Evolutionary conservation across 1,140 invertebrate genomes (phyloP), one percentile per base, ranked within the genome.

Genomic region (Hylaeus anthracinus): DNA sequence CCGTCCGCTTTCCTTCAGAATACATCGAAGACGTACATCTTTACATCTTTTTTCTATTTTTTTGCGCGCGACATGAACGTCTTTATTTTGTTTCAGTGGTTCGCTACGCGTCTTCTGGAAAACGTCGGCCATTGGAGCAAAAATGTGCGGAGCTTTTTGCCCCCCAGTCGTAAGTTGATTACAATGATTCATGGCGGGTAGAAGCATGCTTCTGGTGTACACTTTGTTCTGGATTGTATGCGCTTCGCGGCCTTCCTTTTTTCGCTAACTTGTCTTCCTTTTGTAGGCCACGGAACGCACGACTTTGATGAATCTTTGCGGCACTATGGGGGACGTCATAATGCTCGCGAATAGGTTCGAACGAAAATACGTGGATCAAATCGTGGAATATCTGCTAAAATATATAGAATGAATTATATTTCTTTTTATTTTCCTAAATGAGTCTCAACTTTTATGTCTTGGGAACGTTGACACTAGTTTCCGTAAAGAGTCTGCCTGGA

Each of bases 81-180:
- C 73, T 81, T 78, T 65, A 77, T 81, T 86, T 84, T 74, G 26
- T 72, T 60, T 70, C 39, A n/a, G 39, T 37, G 63, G 37, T 39
- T 53, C 37, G 45, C 66, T 53, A 39, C 51, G 39, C 53, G 26
- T 37, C 61, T 39, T 8, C 53, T 39, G 48, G 48, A 71, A 80
- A 72, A 53, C 69, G n/a, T 65, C 61, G 15, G 1, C 10, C 1
- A 5, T 48, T 5, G 5, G n/a, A 14, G 26, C 26, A 84, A 76
- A 82, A 81, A 75, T 63, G 39, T 41, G 45, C 6, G 9, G 63
- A 3, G 14, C 39, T 81, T 86, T 84, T 86, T 81, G 71, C 48
- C n/a, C 14, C 15, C 5, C 53, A 26, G 45, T 48, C 73, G 71
- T 79, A 86, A 87, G 71, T 78, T 87, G 85, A 87, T 87, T 82